Evolutionary conservation across 1,140 invertebrate genomes (phyloP), one percentile per base, ranked within the genome.

Genomic region (Mesaphorura yosii): DNA sequence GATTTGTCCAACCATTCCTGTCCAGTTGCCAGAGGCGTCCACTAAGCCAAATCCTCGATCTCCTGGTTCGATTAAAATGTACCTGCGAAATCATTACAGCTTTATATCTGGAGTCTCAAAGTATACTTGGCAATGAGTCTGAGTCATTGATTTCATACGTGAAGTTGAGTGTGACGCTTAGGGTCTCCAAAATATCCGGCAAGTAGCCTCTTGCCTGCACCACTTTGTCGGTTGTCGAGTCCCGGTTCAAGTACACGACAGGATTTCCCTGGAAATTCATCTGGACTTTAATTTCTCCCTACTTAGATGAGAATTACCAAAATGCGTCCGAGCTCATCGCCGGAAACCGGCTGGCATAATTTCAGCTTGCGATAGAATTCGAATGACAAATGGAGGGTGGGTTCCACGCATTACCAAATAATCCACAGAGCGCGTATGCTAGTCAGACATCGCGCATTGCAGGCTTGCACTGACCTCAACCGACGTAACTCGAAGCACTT

Each of bases 1-100:
- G 15, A 61, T 46, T 29, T 38, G 17, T 40, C 59, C 56, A 19
- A 61, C 59, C 59, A 61, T 61, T 0, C 59, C 59, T 2, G 55
- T 39, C 52, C 55, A 58, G 48, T 50, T 61, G 29, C 59, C 59
- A 46, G 41, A 22, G 0, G n/a, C 52, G n/a, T 55, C 55, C 19
- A 19, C 15, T 19, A 47, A 19, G 17, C 59, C 59, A 49, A 61
- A 61, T 14, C 29, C 50, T 15, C 45, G 51, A 42, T 61, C 59
- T n/a, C 19, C 1, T 0, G 59, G 59, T 28, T 37, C 25, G 22
- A 49, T 14, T 1, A 58, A 1, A 3, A 2, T 22, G 29, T 51
- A 56, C n/a, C 48, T 56, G 25, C 4, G 20, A 40, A 19, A 48
- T 31, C 4, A 48, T 20, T 38, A 3, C 39, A 17, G 39, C n/a